phyloP scores from a whole-genome alignment of 2,797 vertebrate genomes.

The Pangasius macronema region DNA sequence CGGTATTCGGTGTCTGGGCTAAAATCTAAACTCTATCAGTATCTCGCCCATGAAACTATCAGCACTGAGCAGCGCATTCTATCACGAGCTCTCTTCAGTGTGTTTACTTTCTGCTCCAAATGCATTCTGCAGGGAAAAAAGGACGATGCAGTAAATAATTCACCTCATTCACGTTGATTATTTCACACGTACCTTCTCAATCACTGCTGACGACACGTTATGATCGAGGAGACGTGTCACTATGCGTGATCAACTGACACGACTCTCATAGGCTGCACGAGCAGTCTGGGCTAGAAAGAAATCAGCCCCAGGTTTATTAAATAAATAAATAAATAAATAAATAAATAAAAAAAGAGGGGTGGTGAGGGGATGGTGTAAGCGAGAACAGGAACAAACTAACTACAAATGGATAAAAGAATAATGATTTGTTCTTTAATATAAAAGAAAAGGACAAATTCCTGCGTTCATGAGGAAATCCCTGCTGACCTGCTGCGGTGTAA shows the following conservation, averaged over 20 bases:
- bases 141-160: not conserved
- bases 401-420: not conserved
- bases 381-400: not conserved
- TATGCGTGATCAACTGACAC: not conserved
- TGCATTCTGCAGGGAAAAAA: not conserved
- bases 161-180: not conserved
- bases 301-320: not conserved
- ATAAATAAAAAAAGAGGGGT: no score
- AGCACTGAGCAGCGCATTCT: not conserved
- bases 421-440: not conserved
- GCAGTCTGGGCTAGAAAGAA: slow-evolving; percentile 6
- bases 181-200: not conserved
- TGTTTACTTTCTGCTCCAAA: not conserved
- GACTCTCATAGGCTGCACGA: not conserved
- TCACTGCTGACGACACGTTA: not conserved
- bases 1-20: not conserved
- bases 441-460: not conserved
- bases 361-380: not conserved
- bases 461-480: not conserved
- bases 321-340: no score
- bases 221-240: not conserved
- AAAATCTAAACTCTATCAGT: not conserved
- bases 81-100: no score
- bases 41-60: not conserved
- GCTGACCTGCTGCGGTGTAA: not conserved